Evolutionary conservation across 2,113 vertebrate species (phyloP).

Genomic region (Mixornis gularis): DNA sequence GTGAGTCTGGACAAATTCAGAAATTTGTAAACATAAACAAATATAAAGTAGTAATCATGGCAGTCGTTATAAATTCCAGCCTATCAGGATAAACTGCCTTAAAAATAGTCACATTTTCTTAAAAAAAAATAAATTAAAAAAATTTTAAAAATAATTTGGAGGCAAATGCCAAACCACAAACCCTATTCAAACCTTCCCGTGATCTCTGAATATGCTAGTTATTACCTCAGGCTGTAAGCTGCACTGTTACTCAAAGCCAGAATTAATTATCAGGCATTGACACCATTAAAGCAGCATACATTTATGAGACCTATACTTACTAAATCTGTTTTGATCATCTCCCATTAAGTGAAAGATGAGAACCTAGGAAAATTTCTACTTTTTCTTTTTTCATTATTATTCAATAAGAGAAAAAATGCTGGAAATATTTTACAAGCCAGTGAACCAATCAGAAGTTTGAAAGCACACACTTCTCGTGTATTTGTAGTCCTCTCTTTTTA

Average conservation of each 20-base stretch:
- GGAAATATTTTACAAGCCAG: background rate
- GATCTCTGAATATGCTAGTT: background rate
- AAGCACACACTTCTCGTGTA: background rate
- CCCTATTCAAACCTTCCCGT: background rate
- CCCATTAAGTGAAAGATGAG: background rate
- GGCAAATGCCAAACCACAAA: background rate
- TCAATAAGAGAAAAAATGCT: background rate
- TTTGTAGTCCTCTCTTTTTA: background rate
- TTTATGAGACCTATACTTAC: background rate
- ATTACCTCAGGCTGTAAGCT: background rate
- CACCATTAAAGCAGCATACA: background rate
- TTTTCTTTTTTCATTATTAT: background rate
- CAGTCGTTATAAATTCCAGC: background rate
- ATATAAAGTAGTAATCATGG: background rate
- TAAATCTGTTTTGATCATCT: background rate
- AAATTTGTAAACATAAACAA: background rate
- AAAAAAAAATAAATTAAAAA: too few relatives aligned
- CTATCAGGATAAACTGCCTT: background rate
- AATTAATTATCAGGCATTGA: background rate
- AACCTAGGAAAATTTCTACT: background rate
- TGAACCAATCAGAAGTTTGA: background rate
- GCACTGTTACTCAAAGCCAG: background rate
- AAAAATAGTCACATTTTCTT: background rate
- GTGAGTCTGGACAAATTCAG: background rate
- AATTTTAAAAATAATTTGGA: too few relatives aligned